Conservation (phyloP, 2,113 vertebrate genomes). For the Ascaphus truei region DNA sequence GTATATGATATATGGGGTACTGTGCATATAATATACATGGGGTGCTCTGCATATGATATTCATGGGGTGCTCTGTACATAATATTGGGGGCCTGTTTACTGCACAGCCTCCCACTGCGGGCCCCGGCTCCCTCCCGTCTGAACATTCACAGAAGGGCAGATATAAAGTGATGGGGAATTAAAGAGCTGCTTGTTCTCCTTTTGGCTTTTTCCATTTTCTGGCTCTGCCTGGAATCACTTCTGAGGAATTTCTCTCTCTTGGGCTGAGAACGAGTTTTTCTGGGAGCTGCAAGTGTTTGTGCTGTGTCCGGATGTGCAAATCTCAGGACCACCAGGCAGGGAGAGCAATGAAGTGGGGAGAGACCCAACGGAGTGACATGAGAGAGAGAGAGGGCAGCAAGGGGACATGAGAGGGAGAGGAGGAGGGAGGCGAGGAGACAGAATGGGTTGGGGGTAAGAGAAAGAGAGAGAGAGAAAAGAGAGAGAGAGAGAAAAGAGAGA, state of each 20-base stretch:
- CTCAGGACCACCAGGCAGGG: slow-evolving; percentile 26
- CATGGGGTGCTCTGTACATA: neutral
- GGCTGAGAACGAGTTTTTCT: slow-evolving; percentile 35
- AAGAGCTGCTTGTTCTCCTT: slow-evolving; percentile 30
- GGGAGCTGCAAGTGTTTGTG: slow-evolving; percentile 30
- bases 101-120: neutral
- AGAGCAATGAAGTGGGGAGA: slow-evolving; percentile 9
- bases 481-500: too few relatives aligned
- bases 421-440: too few relatives aligned
- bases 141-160: slow-evolving; percentile 28
- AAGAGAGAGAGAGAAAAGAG: too few relatives aligned
- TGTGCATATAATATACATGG: too few relatives aligned
- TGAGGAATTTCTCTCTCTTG: slow-evolving; percentile 38
- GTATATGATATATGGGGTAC: too few relatives aligned
- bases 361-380: neutral
- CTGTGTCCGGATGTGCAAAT: slow-evolving; percentile 29
- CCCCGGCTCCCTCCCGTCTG: slow-evolving; percentile 29
- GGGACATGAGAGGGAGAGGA: slow-evolving; percentile 10
- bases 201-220: slow-evolving; percentile 36
- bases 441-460: too few relatives aligned
- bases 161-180: too few relatives aligned
- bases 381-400: neutral
- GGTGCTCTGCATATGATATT: neutral
- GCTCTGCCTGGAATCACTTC: slow-evolving; percentile 32
- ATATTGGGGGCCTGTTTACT: slow-evolving; percentile 12